These are phyloP conservation scores for Lepidotrigona ventralis DNA, from an alignment of 1,140 invertebrate genomes.

Conservation along the genomic window DNA sequence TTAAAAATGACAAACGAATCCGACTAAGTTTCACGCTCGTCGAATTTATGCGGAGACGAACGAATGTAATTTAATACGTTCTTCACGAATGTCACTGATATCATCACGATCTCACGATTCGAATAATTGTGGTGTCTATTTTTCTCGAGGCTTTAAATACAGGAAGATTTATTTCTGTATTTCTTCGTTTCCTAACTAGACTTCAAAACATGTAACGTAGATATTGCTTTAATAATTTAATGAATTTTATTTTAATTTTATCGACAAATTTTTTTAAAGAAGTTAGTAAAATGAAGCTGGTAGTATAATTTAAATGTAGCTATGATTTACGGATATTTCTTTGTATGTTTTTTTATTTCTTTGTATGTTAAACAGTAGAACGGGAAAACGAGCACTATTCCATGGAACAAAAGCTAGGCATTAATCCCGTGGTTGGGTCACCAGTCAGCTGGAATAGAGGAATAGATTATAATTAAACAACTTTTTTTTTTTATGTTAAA, in stretches of 20 bases:
- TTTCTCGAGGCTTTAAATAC: no score
- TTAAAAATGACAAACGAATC: no score
- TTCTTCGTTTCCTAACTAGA: neutral
- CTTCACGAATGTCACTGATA: neutral
- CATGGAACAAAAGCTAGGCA: conserved; percentile 10
- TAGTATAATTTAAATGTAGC: neutral
- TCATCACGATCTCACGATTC: neutral
- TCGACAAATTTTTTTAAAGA: neutral
- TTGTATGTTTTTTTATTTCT: conserved; percentile 3
- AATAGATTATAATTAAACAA: conserved; percentile 32
- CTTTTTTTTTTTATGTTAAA: neutral
- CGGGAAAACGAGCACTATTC: conserved; percentile 17
- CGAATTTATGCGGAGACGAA: neutral
- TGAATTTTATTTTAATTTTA: neutral
- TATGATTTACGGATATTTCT: neutral
- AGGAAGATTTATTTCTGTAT: neutral
- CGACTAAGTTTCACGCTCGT: neutral
- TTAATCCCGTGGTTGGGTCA: conserved; percentile 32
- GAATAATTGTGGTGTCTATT: neutral
- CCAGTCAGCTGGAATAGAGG: conserved; percentile 5
- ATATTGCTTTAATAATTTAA: neutral
- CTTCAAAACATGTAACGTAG: neutral
- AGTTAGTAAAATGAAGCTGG: neutral
- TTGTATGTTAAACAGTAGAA: conserved; percentile 13
- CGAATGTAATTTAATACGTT: conserved; percentile 20